phyloP scores from a whole-genome alignment of 2,797 vertebrate species.

The Chloroceryle amazona region DNA sequence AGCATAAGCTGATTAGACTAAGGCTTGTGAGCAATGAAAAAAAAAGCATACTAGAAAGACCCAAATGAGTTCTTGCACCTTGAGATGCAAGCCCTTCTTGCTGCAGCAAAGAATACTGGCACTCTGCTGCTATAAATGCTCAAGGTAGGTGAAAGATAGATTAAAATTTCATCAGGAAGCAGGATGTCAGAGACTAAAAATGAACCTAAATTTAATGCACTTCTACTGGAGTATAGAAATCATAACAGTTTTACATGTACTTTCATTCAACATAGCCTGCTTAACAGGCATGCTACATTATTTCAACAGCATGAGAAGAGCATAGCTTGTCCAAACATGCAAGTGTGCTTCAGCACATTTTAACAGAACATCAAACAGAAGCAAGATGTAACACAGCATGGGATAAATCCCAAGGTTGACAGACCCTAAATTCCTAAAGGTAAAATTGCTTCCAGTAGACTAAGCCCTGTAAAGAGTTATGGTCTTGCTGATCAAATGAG shows the following conservation, averaged over 20 bases:
- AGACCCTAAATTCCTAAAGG: neutral
- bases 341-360: neutral
- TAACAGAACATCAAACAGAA: slow-evolving; percentile 17
- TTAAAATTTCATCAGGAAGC: neutral
- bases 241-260: neutral
- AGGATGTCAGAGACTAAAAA: neutral
- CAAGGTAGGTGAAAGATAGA: neutral
- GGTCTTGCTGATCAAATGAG: neutral
- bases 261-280: neutral
- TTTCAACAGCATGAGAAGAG: neutral
- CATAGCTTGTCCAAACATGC: neutral
- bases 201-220: neutral
- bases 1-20: neutral
- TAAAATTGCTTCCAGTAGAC: slow-evolving; percentile 4
- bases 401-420: neutral
- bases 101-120: neutral
- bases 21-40: neutral
- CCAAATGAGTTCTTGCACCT: neutral
- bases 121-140: neutral
- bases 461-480: neutral
- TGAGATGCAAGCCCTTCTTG: neutral
- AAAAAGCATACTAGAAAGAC: neutral
- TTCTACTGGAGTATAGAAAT: neutral
- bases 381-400: neutral
- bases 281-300: neutral